Evolutionary conservation across 1,140 invertebrate species (phyloP), one percentile per base, ranked within the genome.

Genomic region (Aphelinus atriplicis): DNA sequence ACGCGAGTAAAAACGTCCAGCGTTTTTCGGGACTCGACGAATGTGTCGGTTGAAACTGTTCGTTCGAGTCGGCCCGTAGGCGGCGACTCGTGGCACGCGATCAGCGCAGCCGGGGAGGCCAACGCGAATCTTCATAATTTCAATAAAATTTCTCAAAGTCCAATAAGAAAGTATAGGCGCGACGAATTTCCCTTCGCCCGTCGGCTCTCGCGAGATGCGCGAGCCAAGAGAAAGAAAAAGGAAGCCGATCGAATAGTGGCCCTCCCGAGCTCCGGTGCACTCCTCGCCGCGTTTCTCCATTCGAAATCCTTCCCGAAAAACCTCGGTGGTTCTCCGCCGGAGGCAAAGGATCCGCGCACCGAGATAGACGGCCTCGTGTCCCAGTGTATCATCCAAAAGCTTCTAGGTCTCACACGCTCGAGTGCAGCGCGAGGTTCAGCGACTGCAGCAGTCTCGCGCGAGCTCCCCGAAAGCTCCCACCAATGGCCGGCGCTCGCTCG

Each of bases 401-500:
- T 75, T 71, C 74, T 70, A 58, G 58, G 53, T 69, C 73, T 75
- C 73, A 63, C 50, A 26, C 55, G 9, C 50, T 7, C 62, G 48
- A 5, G 10, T 4, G 53, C 45, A 60, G 46, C 10, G 42, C 43
- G 66, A 73, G 48, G 53, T 3, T 73, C 42, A 26, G 26, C 26
- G 9, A 62, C 64, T 55, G 57, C 60, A 26, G 26, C 26, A 26
- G 42, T 48, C 45, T 68, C 26, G 26, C 9, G 7, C 4, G n/a
- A 9, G 75, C 67, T 76, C 75, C 64, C 64, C 62, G 75, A 76
- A 76, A 76, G 64, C 75, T 76, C 69, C 63, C 42, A 70, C 68
- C 62, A 75, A 70, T 71, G 68, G 47, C 26, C 26, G 26, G 26
- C 26, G 26, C 26, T 26, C 26, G 26, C 26, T 26, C 26, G 26